phyloP scores from a whole-genome alignment of 2,797 vertebrate genomes.

The Pseudomugil tenellus region DNA sequence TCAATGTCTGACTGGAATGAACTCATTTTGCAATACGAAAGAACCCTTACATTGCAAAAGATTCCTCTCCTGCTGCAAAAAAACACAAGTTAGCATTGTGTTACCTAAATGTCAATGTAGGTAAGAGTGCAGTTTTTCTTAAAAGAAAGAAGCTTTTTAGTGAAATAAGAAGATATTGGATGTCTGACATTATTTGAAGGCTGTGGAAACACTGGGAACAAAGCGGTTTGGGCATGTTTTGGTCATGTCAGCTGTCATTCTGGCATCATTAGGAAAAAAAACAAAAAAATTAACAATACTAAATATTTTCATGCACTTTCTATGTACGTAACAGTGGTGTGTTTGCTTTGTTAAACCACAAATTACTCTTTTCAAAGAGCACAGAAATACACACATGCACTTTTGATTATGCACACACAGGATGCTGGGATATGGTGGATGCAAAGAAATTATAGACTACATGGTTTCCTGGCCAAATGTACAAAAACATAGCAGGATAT shows the following conservation, averaged over 20 bases:
- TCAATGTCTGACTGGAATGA: constrained; percentile 8
- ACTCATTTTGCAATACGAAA: constrained; percentile 30
- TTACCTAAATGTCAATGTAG: constrained; percentile 48
- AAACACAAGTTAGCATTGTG: constrained; percentile 56
- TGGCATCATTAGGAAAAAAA: constrained; percentile 74
- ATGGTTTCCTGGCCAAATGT: constrained; percentile 39
- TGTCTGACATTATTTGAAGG: constrained; percentile 62
- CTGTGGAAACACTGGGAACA: constrained; percentile 59
- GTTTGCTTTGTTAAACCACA: constrained; percentile 76
- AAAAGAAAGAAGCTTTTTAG: constrained; percentile 67
- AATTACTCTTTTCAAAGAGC: constrained; percentile 68
- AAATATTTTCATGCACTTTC: constrained; percentile 69
- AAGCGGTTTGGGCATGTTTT: constrained; percentile 56
- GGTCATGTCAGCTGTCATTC: constrained; percentile 63
- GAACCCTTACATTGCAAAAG: constrained; percentile 29
- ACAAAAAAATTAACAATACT: constrained; percentile 39
- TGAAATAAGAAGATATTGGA: constrained; percentile 55
- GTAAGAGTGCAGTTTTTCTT: constrained; percentile 54
- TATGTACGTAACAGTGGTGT: constrained; percentile 77
- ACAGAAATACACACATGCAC: constrained; percentile 45
- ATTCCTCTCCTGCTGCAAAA: constrained; percentile 44
- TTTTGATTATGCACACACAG: constrained; percentile 37
- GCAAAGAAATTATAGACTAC: constrained; percentile 66
- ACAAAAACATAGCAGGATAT: constrained; percentile 30
- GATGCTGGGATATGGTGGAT: constrained; percentile 54